phyloP scores from a whole-genome alignment of 2,888 invertebrate species.

The Globia sparganii region DNA sequence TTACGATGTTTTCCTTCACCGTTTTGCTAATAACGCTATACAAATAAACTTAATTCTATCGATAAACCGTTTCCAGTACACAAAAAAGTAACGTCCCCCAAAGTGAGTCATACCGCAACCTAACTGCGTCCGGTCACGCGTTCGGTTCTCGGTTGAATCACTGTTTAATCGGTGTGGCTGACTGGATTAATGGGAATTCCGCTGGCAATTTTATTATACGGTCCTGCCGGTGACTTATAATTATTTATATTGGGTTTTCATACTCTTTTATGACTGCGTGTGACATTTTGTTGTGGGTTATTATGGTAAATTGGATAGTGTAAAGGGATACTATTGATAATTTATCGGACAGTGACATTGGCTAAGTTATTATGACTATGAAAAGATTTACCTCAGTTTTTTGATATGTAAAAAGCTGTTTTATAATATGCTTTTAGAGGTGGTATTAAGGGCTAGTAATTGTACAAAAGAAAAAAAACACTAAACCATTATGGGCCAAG shows the following conservation, averaged over 20 bases:
- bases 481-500: background rate
- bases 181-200: conserved; percentile 61
- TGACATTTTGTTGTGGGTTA: conserved; percentile 29
- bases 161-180: conserved; percentile 56
- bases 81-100: conserved; percentile 14
- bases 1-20: background rate
- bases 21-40: background rate
- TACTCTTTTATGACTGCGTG: conserved; percentile 22
- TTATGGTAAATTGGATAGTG: conserved; percentile 12
- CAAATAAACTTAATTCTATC: background rate
- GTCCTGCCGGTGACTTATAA: conserved; percentile 32
- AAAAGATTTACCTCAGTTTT: background rate
- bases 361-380: no score
- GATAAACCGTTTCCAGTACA: background rate
- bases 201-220: conserved; percentile 56
- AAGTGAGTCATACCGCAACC: conserved; percentile 55
- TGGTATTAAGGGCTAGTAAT: background rate
- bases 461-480: background rate
- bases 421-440: background rate
- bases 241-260: conserved; percentile 38
- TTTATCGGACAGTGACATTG: background rate
- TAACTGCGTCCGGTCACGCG: conserved; percentile 67
- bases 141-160: conserved; percentile 66
- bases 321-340: background rate
- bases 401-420: background rate